Evolutionary conservation across 2,797 vertebrate genomes (phyloP), one percentile per base, ranked within the genome.

Genomic region (Bufotes viridis): DNA sequence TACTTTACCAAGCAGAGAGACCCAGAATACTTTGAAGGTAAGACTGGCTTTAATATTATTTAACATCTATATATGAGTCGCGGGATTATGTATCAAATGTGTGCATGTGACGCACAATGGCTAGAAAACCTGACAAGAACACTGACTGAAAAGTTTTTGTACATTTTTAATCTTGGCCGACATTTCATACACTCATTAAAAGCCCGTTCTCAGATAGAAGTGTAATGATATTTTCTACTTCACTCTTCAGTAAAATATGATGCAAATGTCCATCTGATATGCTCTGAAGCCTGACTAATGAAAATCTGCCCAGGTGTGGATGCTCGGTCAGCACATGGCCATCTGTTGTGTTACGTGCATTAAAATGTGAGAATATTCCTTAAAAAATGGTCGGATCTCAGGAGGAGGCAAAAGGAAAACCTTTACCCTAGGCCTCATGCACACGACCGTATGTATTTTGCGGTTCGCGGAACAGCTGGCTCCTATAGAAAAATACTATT

Each of bases 311-410:
- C 53, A 60, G 78, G n/a, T 80, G 26, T n/a, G 74, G 74, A 76
- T 13, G 42, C 22, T 76, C 49, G 20, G 74, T 13, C 20, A 11
- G 10, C 53, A n/a, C 49, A n/a, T 12, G 42, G 74, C 74, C 74
- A 76, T 76, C 74, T 76, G 74, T 76, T 76, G 20, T 51, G 42
- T 76, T 76, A 51, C 13, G 51, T 51, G 20, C 42, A 76, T 76
- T 76, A 53, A 17, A 11, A 53, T 49, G 53, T 53, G 4, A 76
- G 20, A 76, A 76, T 51, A 51, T 76, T 51, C 49, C 42, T 70
- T 53, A 22, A 51, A 20, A 76, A 76, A 0, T 20, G 74, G 74
- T 14, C 34, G 22, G 42, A 74, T 74, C 29, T 26, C n/a, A 65
- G 9, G 22, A 22, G n/a, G n/a, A 67, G 63, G 12, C n/a, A 67